These are phyloP conservation scores for Camptogramma bilineatum DNA, from an alignment of 2,888 invertebrate species.

Conservation along the genomic window DNA sequence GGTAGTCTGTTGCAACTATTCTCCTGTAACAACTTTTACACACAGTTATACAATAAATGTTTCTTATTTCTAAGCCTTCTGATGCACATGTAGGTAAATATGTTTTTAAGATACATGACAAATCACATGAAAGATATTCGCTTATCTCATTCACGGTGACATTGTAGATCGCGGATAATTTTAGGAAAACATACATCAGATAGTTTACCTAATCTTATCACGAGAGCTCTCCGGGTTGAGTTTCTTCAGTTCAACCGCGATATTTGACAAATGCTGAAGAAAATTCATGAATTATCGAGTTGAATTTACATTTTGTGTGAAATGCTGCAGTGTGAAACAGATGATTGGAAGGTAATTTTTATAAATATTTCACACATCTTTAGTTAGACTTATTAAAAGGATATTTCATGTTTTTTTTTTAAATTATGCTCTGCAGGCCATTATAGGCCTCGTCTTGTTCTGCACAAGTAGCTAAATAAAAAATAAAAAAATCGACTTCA, in stretches of 20 bases:
- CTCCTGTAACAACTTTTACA: no score
- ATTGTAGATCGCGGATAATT: conserved; percentile 18
- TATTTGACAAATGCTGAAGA: conserved; percentile 21
- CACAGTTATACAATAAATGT: no score
- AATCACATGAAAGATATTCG: neutral
- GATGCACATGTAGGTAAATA: neutral
- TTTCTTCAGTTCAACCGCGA: conserved; percentile 21
- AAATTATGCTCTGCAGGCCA: no score
- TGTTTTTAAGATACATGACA: neutral
- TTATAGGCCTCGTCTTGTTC: no score
- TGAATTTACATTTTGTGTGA: conserved; percentile 28
- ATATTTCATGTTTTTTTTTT: no score
- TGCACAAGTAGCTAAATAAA: no score
- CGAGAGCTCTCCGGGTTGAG: conserved; percentile 17
- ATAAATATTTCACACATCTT: neutral
- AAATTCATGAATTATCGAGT: neutral
- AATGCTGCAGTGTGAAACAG: conserved; percentile 69
- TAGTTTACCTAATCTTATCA: conserved; percentile 27
- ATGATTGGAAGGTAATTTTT: conserved; percentile 61
- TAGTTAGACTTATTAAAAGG: neutral
- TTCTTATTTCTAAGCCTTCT: no score
- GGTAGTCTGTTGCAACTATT: no score
- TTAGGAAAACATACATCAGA: conserved; percentile 12
- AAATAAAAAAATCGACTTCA: no score
- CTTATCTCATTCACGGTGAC: conserved; percentile 24